A percentile compares a stretch with the other conserved stretches of the same genome.
Conservation (phyloP, 2,113 vertebrate genomes). For the Sinosuthora webbiana region DNA sequence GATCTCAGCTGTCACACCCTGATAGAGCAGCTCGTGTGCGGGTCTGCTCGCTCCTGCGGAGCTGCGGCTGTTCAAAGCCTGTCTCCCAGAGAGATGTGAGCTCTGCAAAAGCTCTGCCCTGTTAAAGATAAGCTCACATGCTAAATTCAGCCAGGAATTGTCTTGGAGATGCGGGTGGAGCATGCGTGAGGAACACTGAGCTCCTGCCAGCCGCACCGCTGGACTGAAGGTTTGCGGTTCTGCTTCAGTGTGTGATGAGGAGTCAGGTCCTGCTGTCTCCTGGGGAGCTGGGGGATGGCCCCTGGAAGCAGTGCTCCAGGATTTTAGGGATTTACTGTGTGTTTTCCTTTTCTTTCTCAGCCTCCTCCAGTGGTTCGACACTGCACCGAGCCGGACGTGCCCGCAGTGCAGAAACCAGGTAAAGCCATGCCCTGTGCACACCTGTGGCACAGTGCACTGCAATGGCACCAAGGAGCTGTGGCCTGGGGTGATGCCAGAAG, state of each 20-base stretch:
- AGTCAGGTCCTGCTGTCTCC: neutral
- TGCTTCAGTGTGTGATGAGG: neutral
- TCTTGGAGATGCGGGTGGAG: neutral
- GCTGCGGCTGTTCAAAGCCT: neutral
- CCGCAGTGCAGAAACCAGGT: slow-evolving; percentile 95
- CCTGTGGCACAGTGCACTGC: fast-evolving
- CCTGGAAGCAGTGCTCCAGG: neutral
- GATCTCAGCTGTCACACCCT: neutral
- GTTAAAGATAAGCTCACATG: neutral
- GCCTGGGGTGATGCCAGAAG: fast-evolving
- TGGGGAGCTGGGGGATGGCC: neutral
- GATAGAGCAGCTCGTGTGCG: neutral
- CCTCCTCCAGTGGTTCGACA: slow-evolving; percentile 92
- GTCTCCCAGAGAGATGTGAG: neutral
- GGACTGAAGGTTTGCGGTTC: neutral
- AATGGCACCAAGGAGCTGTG: fast-evolving
- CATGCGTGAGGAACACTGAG: fast-evolving
- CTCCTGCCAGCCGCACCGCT: neutral
- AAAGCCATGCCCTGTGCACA: neutral
- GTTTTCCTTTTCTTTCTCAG: slow-evolving; percentile 64
- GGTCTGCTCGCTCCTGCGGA: fast-evolving
- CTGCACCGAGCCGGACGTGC: slow-evolving; percentile 89
- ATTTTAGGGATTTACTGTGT: neutral
- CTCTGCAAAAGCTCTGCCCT: neutral
- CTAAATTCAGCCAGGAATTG: neutral